Evolutionary conservation across 2,113 vertebrate genomes (phyloP), one percentile per base, ranked within the genome.

Genomic region (Epinephelus lanceolatus): DNA sequence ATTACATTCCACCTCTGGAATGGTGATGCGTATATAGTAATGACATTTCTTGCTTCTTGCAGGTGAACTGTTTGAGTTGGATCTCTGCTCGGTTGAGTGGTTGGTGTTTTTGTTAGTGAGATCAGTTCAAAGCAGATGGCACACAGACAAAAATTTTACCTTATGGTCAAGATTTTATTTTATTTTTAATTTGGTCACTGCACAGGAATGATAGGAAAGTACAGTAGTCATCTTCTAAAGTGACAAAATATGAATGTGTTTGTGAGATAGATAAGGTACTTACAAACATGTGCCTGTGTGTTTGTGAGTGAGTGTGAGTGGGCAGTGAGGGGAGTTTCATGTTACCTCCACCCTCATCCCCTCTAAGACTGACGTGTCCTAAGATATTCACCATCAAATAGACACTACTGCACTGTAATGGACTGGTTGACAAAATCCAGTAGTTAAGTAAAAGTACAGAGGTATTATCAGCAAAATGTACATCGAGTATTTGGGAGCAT

Each of bases 321-420:
- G 27, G 42, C 4, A 6, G 60, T 17, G 65, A 14, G 47, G 14
- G 10, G 52, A 57, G 30, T 59, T 30, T 90, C 72, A 27, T 53
- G 76, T 90, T 80, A 65, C 78, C 14, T 2, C 12, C 1, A 6
- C 37, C 21, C 40, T 80, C 57, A 23, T 78, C 65, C 55, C 71
- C 86, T 88, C 18, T n/a, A 59, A 82, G 8, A 18, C 85, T 77
- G 88, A 83, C 88, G 71, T 85, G 85, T 85, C 82, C 78, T 40
- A 6, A 69, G 42, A 51, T 30, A 67, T 49, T 19, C 18, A 57
- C 37, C 30, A 10, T 70, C 15, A 25, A 14, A 27, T n/a, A 17
- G 25, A 62, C 42, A 5, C 45, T 4, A 1, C 57, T 33, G 57
- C 8, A 3, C 40, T 21, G 40, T 1, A 2, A 14, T 23, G 12